phyloP scores from a whole-genome alignment of 92 coral and sea anemone species.

The Desmophyllum pertusum region DNA sequence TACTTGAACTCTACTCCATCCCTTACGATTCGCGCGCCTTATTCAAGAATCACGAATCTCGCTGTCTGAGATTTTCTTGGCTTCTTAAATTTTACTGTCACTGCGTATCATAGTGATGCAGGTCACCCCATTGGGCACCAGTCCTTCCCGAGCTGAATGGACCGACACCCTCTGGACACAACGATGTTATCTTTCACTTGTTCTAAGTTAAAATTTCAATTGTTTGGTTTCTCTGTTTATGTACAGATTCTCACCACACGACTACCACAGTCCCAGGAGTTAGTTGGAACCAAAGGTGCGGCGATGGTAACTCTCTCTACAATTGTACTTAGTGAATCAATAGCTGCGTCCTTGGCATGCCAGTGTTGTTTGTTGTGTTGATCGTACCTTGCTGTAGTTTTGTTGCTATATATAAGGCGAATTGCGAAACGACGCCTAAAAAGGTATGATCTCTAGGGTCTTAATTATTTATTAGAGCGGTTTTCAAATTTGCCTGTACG shows the following conservation, averaged over 20 bases:
- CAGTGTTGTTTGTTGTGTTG: constrained; percentile 7
- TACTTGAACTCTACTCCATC: not conserved
- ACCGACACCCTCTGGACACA: too few relatives aligned
- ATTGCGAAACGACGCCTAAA: not conserved
- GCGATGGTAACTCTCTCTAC: not conserved
- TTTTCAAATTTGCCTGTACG: too few relatives aligned
- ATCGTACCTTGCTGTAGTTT: not conserved
- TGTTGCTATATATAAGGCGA: constrained; percentile 13
- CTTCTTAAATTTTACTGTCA: not conserved
- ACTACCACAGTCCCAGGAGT: not conserved
- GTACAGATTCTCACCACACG: not conserved
- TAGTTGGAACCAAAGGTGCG: not conserved
- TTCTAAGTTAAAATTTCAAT: too few relatives aligned
- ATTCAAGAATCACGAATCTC: not conserved
- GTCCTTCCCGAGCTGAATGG: too few relatives aligned
- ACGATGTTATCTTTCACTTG: too few relatives aligned
- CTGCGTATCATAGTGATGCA: too few relatives aligned
- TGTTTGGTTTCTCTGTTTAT: not conserved
- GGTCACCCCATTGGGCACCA: too few relatives aligned
- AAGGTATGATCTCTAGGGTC: constrained; percentile 5
- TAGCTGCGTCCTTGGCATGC: not conserved
- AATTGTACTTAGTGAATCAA: not conserved
- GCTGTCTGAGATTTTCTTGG: not conserved
- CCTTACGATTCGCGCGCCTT: not conserved
- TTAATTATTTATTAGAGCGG: too few relatives aligned